A percentile compares a stretch with the other conserved stretches of the same genome.
These are phyloP conservation scores for Xestia c-nigrum DNA, from an alignment of 2,888 invertebrate species.

Conservation along the genomic window DNA sequence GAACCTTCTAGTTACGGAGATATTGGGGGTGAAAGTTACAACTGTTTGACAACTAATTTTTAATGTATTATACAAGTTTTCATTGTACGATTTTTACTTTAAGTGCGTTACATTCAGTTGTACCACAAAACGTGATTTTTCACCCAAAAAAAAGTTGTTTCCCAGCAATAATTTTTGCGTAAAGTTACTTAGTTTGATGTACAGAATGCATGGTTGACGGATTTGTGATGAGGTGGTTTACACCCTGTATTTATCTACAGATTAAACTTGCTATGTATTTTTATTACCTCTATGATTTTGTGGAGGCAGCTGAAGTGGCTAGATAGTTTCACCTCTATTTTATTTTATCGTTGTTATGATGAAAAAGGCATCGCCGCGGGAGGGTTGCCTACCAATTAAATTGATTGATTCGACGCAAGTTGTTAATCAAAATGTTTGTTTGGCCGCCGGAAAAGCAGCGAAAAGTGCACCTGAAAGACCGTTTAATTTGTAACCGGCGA, in stretches of 20 bases:
- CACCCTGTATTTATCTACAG: not conserved
- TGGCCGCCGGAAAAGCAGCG: conserved; percentile 67
- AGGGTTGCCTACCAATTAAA: conserved; percentile 74
- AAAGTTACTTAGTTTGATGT: too few relatives aligned
- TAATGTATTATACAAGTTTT: too few relatives aligned
- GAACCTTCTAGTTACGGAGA: too few relatives aligned
- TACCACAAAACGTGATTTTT: too few relatives aligned
- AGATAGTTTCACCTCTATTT: conserved; percentile 13
- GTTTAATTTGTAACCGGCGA: conserved; percentile 75
- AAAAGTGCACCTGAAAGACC: conserved; percentile 76
- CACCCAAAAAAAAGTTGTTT: too few relatives aligned
- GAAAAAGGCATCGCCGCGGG: conserved; percentile 36
- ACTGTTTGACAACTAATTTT: too few relatives aligned
- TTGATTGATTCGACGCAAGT: conserved; percentile 79
- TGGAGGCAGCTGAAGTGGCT: not conserved
- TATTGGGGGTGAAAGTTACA: too few relatives aligned
- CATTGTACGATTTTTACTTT: too few relatives aligned
- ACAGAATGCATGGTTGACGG: too few relatives aligned
- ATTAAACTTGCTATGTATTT: not conserved
- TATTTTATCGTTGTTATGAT: conserved; percentile 57
- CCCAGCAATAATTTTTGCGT: too few relatives aligned
- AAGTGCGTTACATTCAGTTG: too few relatives aligned
- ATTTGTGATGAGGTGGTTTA: too few relatives aligned
- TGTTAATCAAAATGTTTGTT: conserved; percentile 79
- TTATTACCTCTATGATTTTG: not conserved